phyloP scores from a whole-genome alignment of 64 coral and sea anemone genomes.

The Montipora capricornis region DNA sequence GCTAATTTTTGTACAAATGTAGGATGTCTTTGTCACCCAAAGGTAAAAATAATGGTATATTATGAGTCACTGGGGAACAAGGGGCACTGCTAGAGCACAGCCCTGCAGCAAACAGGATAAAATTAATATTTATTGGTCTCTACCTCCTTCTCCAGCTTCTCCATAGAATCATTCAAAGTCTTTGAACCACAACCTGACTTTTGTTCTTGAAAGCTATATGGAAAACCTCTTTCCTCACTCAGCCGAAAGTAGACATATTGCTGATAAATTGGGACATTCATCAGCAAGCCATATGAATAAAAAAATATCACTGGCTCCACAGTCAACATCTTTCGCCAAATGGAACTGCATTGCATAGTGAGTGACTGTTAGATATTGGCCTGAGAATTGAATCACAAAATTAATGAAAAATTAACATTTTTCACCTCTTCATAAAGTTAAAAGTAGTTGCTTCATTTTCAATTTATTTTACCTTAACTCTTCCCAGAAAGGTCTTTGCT shows the following conservation, averaged over 20 bases:
- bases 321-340: slow-evolving; percentile 50
- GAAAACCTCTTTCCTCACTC: slow-evolving; percentile 79
- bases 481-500: no score
- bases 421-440: no score
- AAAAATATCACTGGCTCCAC: slow-evolving; percentile 95
- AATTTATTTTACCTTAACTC: no score
- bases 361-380: not conserved
- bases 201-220: slow-evolving; percentile 52
- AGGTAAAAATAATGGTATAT: no score
- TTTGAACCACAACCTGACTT: slow-evolving; percentile 37
- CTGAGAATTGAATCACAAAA: not conserved
- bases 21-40: no score
- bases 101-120: no score
- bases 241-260: slow-evolving; percentile 90
- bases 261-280: slow-evolving; percentile 82
- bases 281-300: slow-evolving; percentile 92
- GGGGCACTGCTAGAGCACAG: no score
- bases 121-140: no score
- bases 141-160: slow-evolving; percentile 82
- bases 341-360: not conserved
- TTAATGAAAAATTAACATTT: not conserved
- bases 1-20: no score
- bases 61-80: no score
- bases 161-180: slow-evolving; percentile 54
- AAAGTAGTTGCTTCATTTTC: no score